Base-by-base conservation (phyloP, 2,113 vertebrate species). In the Phodopus roborovskii region DNA sequence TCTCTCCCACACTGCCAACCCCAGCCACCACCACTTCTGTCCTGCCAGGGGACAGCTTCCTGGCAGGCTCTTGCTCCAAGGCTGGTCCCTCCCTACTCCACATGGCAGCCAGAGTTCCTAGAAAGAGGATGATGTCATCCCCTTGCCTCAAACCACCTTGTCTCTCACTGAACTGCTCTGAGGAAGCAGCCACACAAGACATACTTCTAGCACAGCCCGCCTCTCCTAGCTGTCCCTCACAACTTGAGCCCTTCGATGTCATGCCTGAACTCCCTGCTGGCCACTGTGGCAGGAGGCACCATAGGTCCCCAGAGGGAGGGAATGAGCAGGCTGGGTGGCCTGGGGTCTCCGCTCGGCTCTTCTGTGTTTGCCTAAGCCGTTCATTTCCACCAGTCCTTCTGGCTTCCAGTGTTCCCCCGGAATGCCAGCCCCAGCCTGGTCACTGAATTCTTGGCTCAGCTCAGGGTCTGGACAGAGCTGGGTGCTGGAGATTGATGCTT, bases 291-390 rank as follows among this genome's bases (percentile, higher is more conserved):
- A 5, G 22, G n/a, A 36, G 50, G n/a, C 86, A 58, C 86, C 50
- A 10, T 3, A 30, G 81, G 83, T 22, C 15, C 68, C 53, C 50
- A 16, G 77, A 26, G 66, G 20, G 12, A 1, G 3, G 39, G 26
- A 42, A 6, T 1, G 30, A 9, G 15, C 24, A 39, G 0, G 0
- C 39, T 8, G 42, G 30, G 13, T 64, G 30, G 22, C 3, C 20
- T 62, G 15, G 58, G 11, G 12, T 73, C 45, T 56, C 36, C 24
- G 24, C 24, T 24, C 16, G 33, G 1, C n/a, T 77, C 82, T 24
- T 83, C 39, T 60, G 19, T 39, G 17, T 58, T 30, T 58, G 39
- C 9, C 19, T 28, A 74, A 60, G 62, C 13, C 26, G 1, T 30
- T 83, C 70, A 68, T 22, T 50, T 20, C 45, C 5, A 15, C 7